Base-by-base conservation (phyloP, 1,140 invertebrate species). In the Drosophila paulistorum region DNA sequence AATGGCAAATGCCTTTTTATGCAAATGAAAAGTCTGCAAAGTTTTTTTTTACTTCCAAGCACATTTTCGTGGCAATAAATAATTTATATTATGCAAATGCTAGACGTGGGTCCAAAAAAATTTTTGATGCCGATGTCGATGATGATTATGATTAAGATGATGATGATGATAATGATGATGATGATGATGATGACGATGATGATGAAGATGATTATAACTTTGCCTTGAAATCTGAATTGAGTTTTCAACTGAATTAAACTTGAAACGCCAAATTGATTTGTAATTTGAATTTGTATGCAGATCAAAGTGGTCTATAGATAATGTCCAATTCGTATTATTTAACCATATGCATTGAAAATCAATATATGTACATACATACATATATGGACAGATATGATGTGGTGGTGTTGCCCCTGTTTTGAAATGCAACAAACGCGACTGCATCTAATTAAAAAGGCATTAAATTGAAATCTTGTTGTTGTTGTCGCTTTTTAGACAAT, bases 271-370 rank as follows among this genome's bases (percentile, higher is more conserved):
- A 89, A 89, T 89, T 89, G 84, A 89, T 89, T 89, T 89, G 77
- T 81, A 89, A 89, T 86, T 83, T 89, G 83, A 86, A 87, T 87
- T 87, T 89, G 80, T 84, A 89, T 89, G 84, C 84, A 81, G 84
- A 87, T 89, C 83, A 82, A 86, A 86, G 79, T 76, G 65, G 10
- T 4, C 45, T 51, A 51, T 51, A 23, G 17, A 51, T 51, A 51
- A 69, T 72, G 65, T 54, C 33, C 65, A 66, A 70, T 67, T 57
- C 65, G 60, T 65, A 39, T 63, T 60, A 23, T 10, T 23, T 11
- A 51, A 10, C 10, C 20, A 23, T 5, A 7, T 2, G n/a, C 42
- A n/a, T 7, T 14, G 14, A 6, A 45, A 14, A 45, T n/a, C 41
- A n/a, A n/a, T 42, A 13, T 42, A 42, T 42, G 17, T 17, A n/a